Conservation (phyloP, 2,113 vertebrate species). For the Megaptera novaeangliae region DNA sequence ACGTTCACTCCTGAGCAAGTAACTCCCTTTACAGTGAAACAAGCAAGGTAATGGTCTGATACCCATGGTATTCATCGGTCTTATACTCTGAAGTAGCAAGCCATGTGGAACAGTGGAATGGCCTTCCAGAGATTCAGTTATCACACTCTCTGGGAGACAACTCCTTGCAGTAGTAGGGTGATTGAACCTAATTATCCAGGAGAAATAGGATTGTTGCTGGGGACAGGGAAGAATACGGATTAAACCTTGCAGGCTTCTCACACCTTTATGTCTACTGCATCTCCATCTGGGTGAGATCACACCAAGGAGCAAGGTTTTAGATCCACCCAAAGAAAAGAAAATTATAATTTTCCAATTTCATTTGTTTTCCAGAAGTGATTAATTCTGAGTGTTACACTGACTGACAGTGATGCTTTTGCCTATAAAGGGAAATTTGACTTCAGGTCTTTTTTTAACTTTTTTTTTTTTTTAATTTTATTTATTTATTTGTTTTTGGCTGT, state of each 20-base stretch:
- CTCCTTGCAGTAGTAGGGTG: background rate
- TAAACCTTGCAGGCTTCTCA: background rate
- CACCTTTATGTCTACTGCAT: accelerated
- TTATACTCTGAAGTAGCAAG: background rate
- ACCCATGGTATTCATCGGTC: background rate
- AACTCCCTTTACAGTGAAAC: background rate
- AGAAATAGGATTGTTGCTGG: background rate
- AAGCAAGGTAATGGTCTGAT: background rate
- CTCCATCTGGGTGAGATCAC: background rate
- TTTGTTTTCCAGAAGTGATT: background rate
- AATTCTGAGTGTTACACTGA: background rate
- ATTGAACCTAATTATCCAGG: background rate
- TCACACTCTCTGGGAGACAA: background rate
- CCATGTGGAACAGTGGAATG: background rate
- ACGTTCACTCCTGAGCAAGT: background rate
- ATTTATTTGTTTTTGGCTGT: too few species aligned
- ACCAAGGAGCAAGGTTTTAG: background rate
- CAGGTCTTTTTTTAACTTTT: background rate
- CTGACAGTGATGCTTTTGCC: background rate
- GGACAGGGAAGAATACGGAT: too few species aligned
- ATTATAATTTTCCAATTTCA: background rate
- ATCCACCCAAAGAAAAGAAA: background rate
- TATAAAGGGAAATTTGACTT: background rate
- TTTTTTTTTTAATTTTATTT: too few species aligned
- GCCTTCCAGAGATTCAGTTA: background rate